Percentiles rank a stretch among this genome's conserved stretches.
These are phyloP conservation scores for Aradus depressus DNA, from an alignment of 2,888 invertebrate genomes.

Conservation along the genomic window DNA sequence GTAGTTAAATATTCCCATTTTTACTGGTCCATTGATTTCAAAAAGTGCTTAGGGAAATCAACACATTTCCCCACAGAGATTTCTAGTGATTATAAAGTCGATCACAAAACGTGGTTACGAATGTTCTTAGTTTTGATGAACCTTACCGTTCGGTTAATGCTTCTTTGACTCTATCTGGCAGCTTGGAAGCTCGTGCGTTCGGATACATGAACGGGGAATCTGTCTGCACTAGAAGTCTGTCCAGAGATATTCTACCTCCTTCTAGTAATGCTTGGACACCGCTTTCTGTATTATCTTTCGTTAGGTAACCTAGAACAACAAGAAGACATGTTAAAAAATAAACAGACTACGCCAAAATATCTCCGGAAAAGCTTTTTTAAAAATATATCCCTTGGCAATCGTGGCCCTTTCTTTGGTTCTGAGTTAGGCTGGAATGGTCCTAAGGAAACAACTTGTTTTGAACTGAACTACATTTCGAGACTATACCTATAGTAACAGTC, in stretches of 20 bases:
- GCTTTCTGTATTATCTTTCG: constrained; percentile 85
- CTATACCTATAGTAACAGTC: no score
- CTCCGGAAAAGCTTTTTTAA: no score
- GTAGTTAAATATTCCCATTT: not conserved
- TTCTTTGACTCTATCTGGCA: constrained; percentile 78
- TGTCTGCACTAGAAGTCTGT: constrained; percentile 77
- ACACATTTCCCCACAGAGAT: no score
- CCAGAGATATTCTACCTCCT: constrained; percentile 68
- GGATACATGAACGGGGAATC: constrained; percentile 96
- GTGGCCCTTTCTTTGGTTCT: no score
- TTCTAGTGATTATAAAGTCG: no score
- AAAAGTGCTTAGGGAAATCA: not conserved
- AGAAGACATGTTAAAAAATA: not conserved
- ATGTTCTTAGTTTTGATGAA: no score
- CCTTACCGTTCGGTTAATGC: constrained; percentile 70
- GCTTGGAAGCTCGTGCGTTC: constrained; percentile 82
- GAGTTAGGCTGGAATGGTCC: no score
- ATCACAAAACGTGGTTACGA: no score
- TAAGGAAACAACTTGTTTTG: no score
- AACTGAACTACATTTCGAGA: no score
- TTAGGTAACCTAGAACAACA: constrained; percentile 54
- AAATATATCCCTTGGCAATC: no score
- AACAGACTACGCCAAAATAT: constrained; percentile 6
- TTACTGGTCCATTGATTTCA: not conserved
- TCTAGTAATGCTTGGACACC: constrained; percentile 75